Evolutionary conservation across 2,888 invertebrate species (phyloP), one percentile per base, ranked within the genome.

Genomic region (Dendrolimus pini): DNA sequence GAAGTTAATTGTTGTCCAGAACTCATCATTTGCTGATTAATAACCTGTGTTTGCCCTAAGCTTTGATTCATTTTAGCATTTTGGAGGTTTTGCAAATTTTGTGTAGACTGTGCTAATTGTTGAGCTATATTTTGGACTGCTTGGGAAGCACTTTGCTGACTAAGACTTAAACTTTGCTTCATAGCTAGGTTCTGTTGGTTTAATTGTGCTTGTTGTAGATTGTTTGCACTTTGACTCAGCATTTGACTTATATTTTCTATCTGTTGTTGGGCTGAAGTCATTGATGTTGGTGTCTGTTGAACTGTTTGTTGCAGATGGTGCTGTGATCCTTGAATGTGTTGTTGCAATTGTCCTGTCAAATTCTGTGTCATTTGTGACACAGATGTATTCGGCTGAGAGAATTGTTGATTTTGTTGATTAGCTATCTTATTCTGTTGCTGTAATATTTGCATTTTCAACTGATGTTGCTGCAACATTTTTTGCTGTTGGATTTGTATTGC

Each of bases 221-320:
- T 89, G 63, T 89, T 89, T 12, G 89, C 89, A 72, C 89, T 89
- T 60, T 90, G 90, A 66, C 90, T 90, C 47, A 90, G 69, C 89
- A 90, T 89, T 67, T 94, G 94, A 54, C 91, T 91, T 18, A 93
- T 93, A 55, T 93, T 88, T 66, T 93, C 93, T 74, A 93, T 93
- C 65, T 93, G 91, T 65, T 93, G 93, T 65, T 89, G 89, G 14
- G 93, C 93, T 54, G 93, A 93, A 57, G 88, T 93, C 75, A 93
- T 91, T 52, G 92, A 80, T 14, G 84, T 85, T 1, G 83, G 72
- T 2, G 81, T 77, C 64, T 87, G 89, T 59, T 74, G 83, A 41
- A 86, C 80, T 58, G 74, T 84, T 62, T 88, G 86, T 61, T 90
- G 91, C 61, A 90, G 73, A 62, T 85, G 86, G 61, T 89, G 89